Base-by-base conservation (phyloP, 2,888 invertebrate species). In the Mermis nigrescens region DNA sequence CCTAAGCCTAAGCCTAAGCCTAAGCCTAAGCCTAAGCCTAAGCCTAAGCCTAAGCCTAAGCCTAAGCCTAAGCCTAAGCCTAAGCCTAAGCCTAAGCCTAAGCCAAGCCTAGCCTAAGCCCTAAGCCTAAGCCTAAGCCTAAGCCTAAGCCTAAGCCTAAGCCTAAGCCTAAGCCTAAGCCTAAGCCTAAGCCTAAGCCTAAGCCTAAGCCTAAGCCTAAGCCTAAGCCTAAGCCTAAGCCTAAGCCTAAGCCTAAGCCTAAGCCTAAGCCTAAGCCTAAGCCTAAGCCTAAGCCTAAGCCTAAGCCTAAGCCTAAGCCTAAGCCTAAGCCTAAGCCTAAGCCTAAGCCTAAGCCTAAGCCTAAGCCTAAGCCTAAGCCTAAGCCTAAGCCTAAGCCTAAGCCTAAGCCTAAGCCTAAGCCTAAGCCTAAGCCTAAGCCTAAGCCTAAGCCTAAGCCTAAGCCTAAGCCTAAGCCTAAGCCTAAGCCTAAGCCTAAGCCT, bases 221-320 rank as follows among this genome's bases (percentile, higher is more conserved):
- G 48, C 48, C 48, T 48, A 48, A 48, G 48, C 48, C 48, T 48
- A 48, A 48, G 24, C 48, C 48, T 48, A 48, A 48, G 24, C 48
- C 48, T 48, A 48, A 48, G 48, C 48, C 48, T 48, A 48, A 48
- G 48, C 48, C 48, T 48, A 48, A 48, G 48, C 48, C 48, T 48
- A 48, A 48, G 48, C 48, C 48, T 48, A 48, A 48, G 48, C 48
- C 48, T 48, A 48, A 48, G 48, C 48, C 48, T 48, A 48, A 48
- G 48, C 48, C 48, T 48, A 48, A 48, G 38, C 48, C 48, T 48
- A 48, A 48, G 24, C 48, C 48, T 48, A 48, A 48, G 48, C 19
- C 48, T 48, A n/a, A 48, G 48, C 12, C 48, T 48, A n/a, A 48
- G 48, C 19, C 48, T 48, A n/a, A 48, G 48, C 19, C 48, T 48